phyloP scores from a whole-genome alignment of 2,113 vertebrate genomes.

The Strigops habroptila region DNA sequence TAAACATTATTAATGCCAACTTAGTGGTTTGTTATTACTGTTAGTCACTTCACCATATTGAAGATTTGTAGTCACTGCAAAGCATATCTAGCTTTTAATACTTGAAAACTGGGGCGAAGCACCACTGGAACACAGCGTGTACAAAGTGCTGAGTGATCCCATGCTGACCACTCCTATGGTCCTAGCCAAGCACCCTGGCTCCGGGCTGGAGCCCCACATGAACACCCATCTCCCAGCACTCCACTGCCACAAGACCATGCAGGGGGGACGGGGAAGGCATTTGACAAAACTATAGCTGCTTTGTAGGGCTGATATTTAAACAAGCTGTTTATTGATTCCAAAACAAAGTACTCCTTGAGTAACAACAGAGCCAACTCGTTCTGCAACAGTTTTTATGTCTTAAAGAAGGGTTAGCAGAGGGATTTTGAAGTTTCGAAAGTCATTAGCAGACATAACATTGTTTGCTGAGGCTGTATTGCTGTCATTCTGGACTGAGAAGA shows the following conservation, averaged over 20 bases:
- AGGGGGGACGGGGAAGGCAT: background rate
- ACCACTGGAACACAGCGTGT: accelerated
- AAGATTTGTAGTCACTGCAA: background rate
- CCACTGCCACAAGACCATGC: background rate
- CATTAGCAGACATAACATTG: constrained; percentile 12
- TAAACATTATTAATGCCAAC: background rate
- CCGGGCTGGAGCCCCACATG: background rate
- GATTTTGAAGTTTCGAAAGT: constrained; percentile 58
- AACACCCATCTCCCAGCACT: background rate
- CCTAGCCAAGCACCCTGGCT: background rate
- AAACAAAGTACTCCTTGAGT: constrained; percentile 58
- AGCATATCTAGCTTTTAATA: accelerated
- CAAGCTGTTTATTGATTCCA: constrained; percentile 54
- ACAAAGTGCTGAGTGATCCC: background rate
- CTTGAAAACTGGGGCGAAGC: accelerated
- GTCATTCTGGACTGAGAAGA: background rate
- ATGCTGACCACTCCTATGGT: background rate
- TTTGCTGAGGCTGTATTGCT: constrained; percentile 8
- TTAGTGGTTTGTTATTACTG: background rate
- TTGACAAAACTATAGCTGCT: background rate
- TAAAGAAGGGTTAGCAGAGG: constrained; percentile 46
- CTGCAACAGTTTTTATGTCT: constrained; percentile 54
- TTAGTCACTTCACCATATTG: background rate
- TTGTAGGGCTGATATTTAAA: constrained; percentile 51
- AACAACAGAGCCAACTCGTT: constrained; percentile 41